A percentile compares a stretch with the other conserved stretches of the same genome.
These are phyloP conservation scores for Leptodactylus fallax DNA, from an alignment of 2,797 vertebrate genomes.

Conservation along the genomic window DNA sequence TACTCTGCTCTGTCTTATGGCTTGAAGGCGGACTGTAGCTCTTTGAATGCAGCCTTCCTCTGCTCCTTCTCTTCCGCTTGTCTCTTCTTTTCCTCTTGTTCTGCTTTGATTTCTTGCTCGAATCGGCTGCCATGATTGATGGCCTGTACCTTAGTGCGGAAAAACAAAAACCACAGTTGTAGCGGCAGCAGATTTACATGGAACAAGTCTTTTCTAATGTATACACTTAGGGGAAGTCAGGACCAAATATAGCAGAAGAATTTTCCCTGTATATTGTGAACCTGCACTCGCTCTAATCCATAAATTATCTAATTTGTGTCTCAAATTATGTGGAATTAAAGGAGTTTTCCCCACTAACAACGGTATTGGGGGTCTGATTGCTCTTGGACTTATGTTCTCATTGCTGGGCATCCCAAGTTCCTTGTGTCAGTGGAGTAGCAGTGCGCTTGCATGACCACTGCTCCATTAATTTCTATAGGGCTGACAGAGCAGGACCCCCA, in stretches of 20 bases:
- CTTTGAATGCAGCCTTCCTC: conserved; percentile 89
- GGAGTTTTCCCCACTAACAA: no score
- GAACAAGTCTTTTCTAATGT: not conserved
- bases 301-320: not conserved
- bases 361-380: no score
- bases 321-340: not conserved
- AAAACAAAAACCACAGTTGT: not conserved
- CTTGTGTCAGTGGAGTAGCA: no score
- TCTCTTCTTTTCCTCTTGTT: conserved; percentile 91
- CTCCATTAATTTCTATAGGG: no score
- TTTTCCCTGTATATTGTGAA: not conserved
- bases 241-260: conserved; percentile 29
- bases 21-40: conserved; percentile 89
- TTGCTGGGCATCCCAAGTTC: no score
- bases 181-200: not conserved
- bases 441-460: no score
- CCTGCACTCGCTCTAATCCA: not conserved
- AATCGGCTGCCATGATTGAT: conserved; percentile 88
- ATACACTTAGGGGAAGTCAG: conserved; percentile 9
- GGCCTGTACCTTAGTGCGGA: conserved; percentile 79
- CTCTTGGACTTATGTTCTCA: no score
- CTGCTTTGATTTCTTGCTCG: conserved; percentile 91
- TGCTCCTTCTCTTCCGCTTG: conserved; percentile 90
- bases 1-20: conserved; percentile 64
- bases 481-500: no score